phyloP scores from a whole-genome alignment of 2,113 vertebrate genomes.

The Ceuthmochares aereus region DNA sequence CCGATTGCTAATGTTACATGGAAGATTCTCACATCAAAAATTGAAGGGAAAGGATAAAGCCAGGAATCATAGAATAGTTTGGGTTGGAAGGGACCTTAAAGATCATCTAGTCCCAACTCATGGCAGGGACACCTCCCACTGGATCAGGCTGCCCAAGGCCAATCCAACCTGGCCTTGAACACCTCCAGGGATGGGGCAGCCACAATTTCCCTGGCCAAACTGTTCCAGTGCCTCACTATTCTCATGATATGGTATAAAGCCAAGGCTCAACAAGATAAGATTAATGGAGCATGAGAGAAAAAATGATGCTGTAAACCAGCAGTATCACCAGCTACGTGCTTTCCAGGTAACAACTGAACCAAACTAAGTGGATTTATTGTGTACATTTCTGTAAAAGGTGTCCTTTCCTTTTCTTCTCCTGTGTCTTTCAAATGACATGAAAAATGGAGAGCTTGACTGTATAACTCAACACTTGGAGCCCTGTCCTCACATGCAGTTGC shows the following conservation, averaged over 20 bases:
- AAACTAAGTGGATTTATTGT: background rate
- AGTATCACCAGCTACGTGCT: background rate
- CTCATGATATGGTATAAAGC: background rate
- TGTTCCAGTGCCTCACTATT: too few relatives aligned
- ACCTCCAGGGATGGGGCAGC: too few relatives aligned
- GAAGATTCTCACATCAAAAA: background rate
- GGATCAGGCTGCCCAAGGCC: too few relatives aligned
- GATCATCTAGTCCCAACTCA: too few relatives aligned
- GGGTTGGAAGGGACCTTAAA: too few relatives aligned
- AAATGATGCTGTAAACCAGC: background rate
- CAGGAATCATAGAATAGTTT: too few relatives aligned
- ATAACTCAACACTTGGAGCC: background rate
- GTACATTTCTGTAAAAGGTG: background rate
- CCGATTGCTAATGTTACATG: background rate
- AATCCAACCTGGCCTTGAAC: too few relatives aligned
- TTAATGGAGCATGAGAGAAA: background rate
- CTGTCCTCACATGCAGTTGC: accelerated
- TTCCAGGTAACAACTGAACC: background rate
- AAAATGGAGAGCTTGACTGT: background rate
- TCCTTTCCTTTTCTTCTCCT: background rate
- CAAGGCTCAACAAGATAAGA: background rate
- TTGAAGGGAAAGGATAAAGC: too few relatives aligned
- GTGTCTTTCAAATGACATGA: background rate
- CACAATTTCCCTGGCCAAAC: too few relatives aligned
- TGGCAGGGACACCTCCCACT: too few relatives aligned